A percentile compares a stretch with the other conserved stretches of the same genome.
These are phyloP conservation scores for Hormaphis cornu DNA, from an alignment of 1,140 invertebrate genomes.

Conservation along the genomic window DNA sequence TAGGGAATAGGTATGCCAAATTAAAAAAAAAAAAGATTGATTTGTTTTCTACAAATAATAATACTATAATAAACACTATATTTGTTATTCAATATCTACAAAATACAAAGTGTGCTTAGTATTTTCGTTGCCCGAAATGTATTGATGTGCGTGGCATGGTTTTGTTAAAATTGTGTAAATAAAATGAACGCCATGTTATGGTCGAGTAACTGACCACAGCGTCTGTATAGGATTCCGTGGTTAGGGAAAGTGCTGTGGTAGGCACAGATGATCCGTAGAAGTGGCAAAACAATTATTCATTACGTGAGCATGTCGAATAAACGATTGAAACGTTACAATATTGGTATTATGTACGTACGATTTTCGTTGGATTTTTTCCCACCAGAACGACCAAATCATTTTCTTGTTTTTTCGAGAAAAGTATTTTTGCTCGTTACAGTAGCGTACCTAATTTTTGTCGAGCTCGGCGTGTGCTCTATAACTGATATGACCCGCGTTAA, in stretches of 20 bases:
- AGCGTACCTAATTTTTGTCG: background rate
- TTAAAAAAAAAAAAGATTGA: too few species aligned
- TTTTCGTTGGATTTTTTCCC: background rate
- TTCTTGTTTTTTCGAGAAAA: background rate
- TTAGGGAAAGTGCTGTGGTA: constrained; percentile 14
- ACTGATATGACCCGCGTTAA: background rate
- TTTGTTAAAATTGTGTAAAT: constrained; percentile 23
- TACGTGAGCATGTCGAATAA: constrained; percentile 23
- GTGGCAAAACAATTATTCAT: constrained; percentile 20
- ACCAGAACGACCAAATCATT: constrained; percentile 2
- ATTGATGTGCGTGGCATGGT: background rate
- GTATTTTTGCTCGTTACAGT: background rate
- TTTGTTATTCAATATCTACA: too few species aligned
- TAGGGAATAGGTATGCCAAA: too few species aligned
- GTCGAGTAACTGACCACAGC: background rate
- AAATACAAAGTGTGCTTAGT: too few species aligned
- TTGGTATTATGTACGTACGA: background rate
- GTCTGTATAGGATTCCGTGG: too few species aligned
- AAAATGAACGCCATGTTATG: background rate
- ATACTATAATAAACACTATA: too few species aligned
- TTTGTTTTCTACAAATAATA: too few species aligned
- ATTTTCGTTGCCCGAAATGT: too few species aligned
- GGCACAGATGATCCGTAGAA: constrained; percentile 21
- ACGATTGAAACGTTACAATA: background rate
- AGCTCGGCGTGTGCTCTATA: too few species aligned